phyloP scores from a whole-genome alignment of 1,140 invertebrate species.

The Anoplophora glabripennis region DNA sequence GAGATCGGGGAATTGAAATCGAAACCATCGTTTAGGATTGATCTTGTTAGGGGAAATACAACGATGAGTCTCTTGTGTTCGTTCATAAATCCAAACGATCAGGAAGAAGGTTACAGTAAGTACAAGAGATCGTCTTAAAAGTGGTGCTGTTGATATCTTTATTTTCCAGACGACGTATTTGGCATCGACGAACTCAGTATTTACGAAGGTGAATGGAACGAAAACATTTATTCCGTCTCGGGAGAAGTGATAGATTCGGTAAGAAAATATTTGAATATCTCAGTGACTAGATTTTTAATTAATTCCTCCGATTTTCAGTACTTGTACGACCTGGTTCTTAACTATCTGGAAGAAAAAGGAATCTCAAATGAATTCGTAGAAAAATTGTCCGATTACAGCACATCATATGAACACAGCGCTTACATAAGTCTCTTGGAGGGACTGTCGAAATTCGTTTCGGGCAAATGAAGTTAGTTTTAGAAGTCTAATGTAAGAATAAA shows the following conservation, averaged over 20 bases:
- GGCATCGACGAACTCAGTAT: constrained; percentile 85
- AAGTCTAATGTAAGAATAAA: background rate
- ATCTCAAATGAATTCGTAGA: constrained; percentile 88
- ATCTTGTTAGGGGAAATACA: constrained; percentile 70
- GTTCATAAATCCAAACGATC: constrained; percentile 63
- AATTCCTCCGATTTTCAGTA: constrained; percentile 72
- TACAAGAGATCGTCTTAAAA: constrained; percentile 15
- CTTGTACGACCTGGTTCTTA: constrained; percentile 91
- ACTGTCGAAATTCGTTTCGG: constrained; percentile 78
- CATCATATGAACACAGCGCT: constrained; percentile 83
- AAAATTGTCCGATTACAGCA: constrained; percentile 81
- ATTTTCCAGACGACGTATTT: constrained; percentile 71
- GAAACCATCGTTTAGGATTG: constrained; percentile 82
- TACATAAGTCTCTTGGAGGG: constrained; percentile 84
- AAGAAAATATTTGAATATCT: constrained; percentile 50
- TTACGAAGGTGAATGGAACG: constrained; percentile 78
- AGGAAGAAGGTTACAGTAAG: constrained; percentile 72
- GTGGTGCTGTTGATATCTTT: background rate
- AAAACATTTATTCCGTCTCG: constrained; percentile 80
- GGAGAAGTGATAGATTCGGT: constrained; percentile 88
- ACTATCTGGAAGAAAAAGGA: constrained; percentile 89
- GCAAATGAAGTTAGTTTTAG: constrained; percentile 53
- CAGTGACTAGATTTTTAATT: constrained; percentile 30
- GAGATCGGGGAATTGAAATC: constrained; percentile 80
- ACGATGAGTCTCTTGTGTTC: constrained; percentile 82